A percentile compares a stretch with the other conserved stretches of the same genome.
These are phyloP conservation scores for Pao palembangensis DNA, from an alignment of 2,113 vertebrate species.

Conservation along the genomic window DNA sequence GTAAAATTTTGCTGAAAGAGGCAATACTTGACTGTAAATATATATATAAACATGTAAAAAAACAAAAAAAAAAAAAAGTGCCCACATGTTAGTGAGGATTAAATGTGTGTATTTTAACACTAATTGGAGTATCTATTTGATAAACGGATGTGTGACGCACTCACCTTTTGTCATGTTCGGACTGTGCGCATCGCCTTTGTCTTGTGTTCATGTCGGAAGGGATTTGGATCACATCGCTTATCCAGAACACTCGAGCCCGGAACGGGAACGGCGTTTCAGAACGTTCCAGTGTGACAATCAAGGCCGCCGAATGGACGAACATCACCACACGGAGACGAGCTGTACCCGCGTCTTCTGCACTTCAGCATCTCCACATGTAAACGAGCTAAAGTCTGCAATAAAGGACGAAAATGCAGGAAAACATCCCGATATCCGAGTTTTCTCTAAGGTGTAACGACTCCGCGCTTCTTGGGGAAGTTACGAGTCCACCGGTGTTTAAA, in stretches of 20 bases:
- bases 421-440: slow-evolving; percentile 1
- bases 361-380: slow-evolving; percentile 20
- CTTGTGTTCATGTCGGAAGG: background rate
- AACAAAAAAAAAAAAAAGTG: slow-evolving; percentile 1
- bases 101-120: slow-evolving; percentile 17
- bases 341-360: slow-evolving; percentile 3
- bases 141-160: slow-evolving; percentile 13
- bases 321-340: slow-evolving; percentile 11
- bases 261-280: slow-evolving; percentile 7
- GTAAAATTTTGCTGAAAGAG: slow-evolving; percentile 19
- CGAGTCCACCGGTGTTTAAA: too few species aligned
- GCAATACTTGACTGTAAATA: slow-evolving; percentile 50
- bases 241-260: background rate
- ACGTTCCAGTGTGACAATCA: slow-evolving; percentile 57
- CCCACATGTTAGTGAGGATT: slow-evolving; percentile 5
- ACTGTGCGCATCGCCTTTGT: slow-evolving; percentile 9
- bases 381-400: slow-evolving; percentile 60
- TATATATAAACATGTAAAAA: slow-evolving; percentile 7
- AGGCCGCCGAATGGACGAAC: slow-evolving; percentile 18
- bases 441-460: background rate
- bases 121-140: slow-evolving; percentile 21
- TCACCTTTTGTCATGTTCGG: slow-evolving; percentile 13
- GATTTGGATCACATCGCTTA: background rate
- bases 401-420: slow-evolving; percentile 34
- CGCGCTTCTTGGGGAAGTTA: too few species aligned